phyloP scores from a whole-genome alignment of 2,888 invertebrate species.

The Drosophila setosimentum region DNA sequence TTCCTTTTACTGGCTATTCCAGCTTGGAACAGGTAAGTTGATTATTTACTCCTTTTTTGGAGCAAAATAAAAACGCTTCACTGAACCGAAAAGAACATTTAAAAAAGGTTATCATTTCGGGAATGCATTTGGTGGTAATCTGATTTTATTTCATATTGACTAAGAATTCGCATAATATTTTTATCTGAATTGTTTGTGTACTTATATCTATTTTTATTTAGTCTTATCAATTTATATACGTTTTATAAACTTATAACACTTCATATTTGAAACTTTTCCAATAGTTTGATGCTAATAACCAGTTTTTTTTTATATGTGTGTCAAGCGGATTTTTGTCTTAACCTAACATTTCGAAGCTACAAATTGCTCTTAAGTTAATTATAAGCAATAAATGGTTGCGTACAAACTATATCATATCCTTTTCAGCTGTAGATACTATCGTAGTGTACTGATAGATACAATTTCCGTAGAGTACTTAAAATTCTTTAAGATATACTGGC shows the following conservation, averaged over 20 bases:
- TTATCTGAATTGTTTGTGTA: background rate
- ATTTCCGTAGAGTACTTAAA: background rate
- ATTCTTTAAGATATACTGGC: no score
- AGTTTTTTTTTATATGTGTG: background rate
- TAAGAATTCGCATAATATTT: no score
- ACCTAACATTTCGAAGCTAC: background rate
- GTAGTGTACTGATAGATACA: background rate
- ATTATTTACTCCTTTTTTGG: constrained; percentile 8
- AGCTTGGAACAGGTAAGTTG: constrained; percentile 20
- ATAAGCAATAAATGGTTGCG: background rate
- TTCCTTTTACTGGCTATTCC: constrained; percentile 15
- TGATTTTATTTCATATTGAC: background rate
- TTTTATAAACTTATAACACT: background rate
- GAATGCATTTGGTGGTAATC: constrained; percentile 5
- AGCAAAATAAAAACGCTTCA: constrained; percentile 16
- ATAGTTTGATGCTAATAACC: no score
- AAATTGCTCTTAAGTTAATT: constrained; percentile 33
- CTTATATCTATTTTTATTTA: background rate
- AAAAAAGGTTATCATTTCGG: constrained; percentile 13
- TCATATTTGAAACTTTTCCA: background rate
- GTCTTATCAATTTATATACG: background rate
- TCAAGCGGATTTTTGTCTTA: background rate
- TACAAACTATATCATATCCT: background rate
- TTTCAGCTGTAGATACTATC: background rate
- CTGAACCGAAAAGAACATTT: constrained; percentile 11